Base-by-base conservation (phyloP, 2,113 vertebrate genomes). In the Mandrillus leucophaeus region DNA sequence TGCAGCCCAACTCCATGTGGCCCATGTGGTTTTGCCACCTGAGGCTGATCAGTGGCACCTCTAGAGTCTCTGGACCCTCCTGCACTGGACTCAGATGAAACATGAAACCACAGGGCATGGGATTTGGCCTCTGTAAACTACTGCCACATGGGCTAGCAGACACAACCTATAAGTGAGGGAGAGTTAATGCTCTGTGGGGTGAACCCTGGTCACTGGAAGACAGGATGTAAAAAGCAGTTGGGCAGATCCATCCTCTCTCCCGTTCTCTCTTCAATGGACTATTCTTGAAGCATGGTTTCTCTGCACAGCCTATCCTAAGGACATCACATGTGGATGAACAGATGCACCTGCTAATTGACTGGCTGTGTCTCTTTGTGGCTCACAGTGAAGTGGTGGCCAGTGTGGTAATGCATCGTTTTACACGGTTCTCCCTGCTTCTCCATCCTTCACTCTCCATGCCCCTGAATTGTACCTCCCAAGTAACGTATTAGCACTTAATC, bases 331-430 rank as follows among this genome's bases (percentile, higher is more conserved):
- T 55, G 59, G 23, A 57, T 23, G 27, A 64, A 25, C 32, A 30
- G 35, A 50, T 17, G 30, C 1, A 23, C 14, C 61, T 22, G 38
- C 23, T 35, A 2, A 82, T n/a, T 23, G 83, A n/a, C 43, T 4
- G 16, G 14, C 4, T 57, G 8, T 40, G 68, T 78, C 95, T 83
- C 76, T 68, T 2, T 38, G 72, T 23, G 64, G 55, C 30, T 96
- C 81, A 27, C 43, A 23, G 0, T 3, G 48, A 52, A 12, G 9
- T 23, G 14, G 1, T 8, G 66, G 45, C 80, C n/a, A 68, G 45
- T 0, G 38, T 32, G 59, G 3, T 17, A 55, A 55, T 20, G 27
- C 3, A 12, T 14, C 45, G 3, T 20, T 25, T 40, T 38, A 1
- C 6, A 4, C 0, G 1, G 1, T 22, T 22, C 25, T 25, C 10